Evolutionary conservation across 2,113 vertebrate genomes (phyloP), one percentile per base, ranked within the genome.

Genomic region (Taurulus bubalis): DNA sequence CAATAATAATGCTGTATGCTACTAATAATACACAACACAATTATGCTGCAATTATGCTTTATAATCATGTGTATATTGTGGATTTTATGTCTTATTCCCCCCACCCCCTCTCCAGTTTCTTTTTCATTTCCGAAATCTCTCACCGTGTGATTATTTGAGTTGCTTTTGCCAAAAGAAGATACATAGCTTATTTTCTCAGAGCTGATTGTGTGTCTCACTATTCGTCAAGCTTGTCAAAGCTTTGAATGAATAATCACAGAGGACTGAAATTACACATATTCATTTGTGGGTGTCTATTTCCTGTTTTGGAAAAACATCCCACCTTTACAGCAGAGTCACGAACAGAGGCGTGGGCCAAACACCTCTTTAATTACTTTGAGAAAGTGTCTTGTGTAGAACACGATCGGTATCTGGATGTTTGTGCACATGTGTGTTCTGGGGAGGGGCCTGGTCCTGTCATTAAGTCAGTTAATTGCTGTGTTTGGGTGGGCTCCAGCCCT

Each of bases 401-500:
- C 30, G 4, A 71, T 20, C 49, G 45, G 40, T 72, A n/a, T 85
- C 34, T 84, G 18, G 12, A 8, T 79, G 68, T 65, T 49, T 64
- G 38, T 77, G 30, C 62, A 1, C 56, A 0, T 3, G 34, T 66
- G 71, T 51, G 58, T 34, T 36, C 24, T 42, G 55, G 51, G 70
- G 63, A 55, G 58, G 59, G 70, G 75, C n/a, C 26, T 59, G 26
- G 67, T 45, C 59, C 67, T 90, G 87, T 82, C 88, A 72, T 81
- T 84, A 81, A 79, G 79, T 82, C 76, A 49, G 79, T 77, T 90
- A 90, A 90, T 89, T 90, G 84, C 72, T 75, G 71, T 85, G 70
- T 89, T 83, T 71, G 24, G 22, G 51, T 76, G 62, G 70, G 51
- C 87, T 80, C 28, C 69, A 70, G 59, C 69, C 9, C 77, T 80